Conservation (phyloP, 2,888 invertebrate genomes). For the Agrilus mali region DNA sequence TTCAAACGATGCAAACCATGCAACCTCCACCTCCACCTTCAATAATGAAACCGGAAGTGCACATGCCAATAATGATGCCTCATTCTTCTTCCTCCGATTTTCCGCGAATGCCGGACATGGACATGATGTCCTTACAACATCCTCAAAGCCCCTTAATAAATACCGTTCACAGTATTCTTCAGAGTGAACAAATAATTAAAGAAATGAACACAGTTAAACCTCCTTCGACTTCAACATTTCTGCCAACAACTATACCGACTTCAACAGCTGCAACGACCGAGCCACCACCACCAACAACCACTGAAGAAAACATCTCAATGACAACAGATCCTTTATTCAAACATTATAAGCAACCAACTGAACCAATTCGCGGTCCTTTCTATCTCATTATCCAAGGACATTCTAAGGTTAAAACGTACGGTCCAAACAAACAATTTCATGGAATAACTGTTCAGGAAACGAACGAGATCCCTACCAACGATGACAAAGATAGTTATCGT, state of each 20-base stretch:
- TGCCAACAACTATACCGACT: slow-evolving; percentile 9
- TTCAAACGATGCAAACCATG: slow-evolving; percentile 49
- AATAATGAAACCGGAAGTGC: slow-evolving; percentile 17
- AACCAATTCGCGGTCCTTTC: slow-evolving; percentile 49
- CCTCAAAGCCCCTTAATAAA: slow-evolving; percentile 10
- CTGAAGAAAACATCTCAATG: slow-evolving; percentile 38
- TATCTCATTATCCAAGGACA: slow-evolving; percentile 76
- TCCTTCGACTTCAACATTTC: slow-evolving; percentile 13
- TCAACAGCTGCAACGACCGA: slow-evolving; percentile 14
- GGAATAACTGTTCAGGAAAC: slow-evolving; percentile 36
- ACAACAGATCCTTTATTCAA: slow-evolving; percentile 49
- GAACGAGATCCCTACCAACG: slow-evolving; percentile 42
- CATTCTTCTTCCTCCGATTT: background rate
- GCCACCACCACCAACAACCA: slow-evolving; percentile 33
- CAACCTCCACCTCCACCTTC: slow-evolving; percentile 47
- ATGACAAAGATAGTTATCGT: slow-evolving; percentile 34
- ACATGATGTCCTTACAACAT: background rate
- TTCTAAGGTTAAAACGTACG: slow-evolving; percentile 75
- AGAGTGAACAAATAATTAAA: slow-evolving; percentile 19
- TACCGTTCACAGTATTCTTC: slow-evolving; percentile 15
- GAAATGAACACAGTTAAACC: slow-evolving; percentile 14
- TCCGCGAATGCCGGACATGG: background rate
- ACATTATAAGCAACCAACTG: slow-evolving; percentile 47
- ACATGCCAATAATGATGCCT: background rate
- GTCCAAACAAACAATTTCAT: slow-evolving; percentile 42